Percentiles rank a stretch among this genome's conserved stretches.
phyloP scores from a whole-genome alignment of 2,888 invertebrate species.

The Cephus rjabovi region DNA sequence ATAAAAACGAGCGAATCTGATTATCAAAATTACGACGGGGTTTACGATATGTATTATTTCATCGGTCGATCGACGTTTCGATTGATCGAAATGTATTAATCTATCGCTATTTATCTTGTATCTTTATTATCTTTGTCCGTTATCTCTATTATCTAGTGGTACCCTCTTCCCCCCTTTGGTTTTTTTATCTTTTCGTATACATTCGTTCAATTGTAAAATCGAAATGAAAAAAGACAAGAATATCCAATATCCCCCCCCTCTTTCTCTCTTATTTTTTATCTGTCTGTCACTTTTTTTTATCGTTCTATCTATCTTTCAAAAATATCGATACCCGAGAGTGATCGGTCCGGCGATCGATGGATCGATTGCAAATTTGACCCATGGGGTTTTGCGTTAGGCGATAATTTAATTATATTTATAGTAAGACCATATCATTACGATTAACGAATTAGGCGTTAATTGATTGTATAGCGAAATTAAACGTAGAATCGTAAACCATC shows the following conservation, averaged over 20 bases:
- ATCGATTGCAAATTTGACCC: not conserved
- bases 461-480: constrained; percentile 33
- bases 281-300: not conserved
- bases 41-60: not conserved
- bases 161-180: not conserved
- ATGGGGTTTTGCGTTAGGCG: constrained; percentile 17
- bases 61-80: not conserved
- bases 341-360: not conserved
- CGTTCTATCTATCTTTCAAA: not conserved
- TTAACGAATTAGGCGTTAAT: constrained; percentile 53
- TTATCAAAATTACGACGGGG: not conserved
- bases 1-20: not conserved
- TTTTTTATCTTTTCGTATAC: not conserved
- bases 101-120: not conserved
- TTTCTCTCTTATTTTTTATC: not conserved
- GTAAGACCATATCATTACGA: constrained; percentile 58
- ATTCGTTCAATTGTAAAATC: not conserved
- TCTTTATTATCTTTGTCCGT: not conserved
- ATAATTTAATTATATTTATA: constrained; percentile 57
- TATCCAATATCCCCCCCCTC: not conserved
- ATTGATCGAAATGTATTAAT: not conserved
- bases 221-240: not conserved
- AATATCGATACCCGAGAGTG: not conserved
- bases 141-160: not conserved
- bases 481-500: not conserved